A percentile compares a stretch with the other conserved stretches of the same genome.
These are phyloP conservation scores for Eupithecia centaureata DNA, from an alignment of 2,888 invertebrate genomes.

Conservation along the genomic window DNA sequence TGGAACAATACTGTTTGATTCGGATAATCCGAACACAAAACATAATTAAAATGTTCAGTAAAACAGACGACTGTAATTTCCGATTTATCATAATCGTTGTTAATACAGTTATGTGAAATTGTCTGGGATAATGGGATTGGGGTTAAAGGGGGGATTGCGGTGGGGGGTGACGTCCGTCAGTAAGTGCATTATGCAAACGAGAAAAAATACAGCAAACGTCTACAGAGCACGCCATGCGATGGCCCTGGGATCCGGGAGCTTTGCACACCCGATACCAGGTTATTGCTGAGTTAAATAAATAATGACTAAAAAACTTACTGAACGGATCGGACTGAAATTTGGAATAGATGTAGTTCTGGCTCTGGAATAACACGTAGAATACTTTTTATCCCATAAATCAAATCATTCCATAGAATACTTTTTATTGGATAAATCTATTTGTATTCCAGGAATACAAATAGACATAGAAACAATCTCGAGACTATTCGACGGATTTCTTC, in stretches of 20 bases:
- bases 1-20: slow-evolving; percentile 52
- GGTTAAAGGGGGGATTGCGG: slow-evolving; percentile 26
- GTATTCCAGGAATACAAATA: too few species aligned
- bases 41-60: slow-evolving; percentile 57
- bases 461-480: neutral
- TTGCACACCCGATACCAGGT: neutral
- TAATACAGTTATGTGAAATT: slow-evolving; percentile 59
- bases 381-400: too few species aligned
- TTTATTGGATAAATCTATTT: too few species aligned
- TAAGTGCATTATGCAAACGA: slow-evolving; percentile 53
- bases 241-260: neutral
- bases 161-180: slow-evolving; percentile 38
- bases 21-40: slow-evolving; percentile 51
- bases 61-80: slow-evolving; percentile 46
- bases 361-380: too few species aligned
- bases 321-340: too few species aligned
- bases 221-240: slow-evolving; percentile 42
- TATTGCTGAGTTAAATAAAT: too few species aligned
- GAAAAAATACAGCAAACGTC: slow-evolving; percentile 43
- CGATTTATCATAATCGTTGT: slow-evolving; percentile 58
- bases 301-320: too few species aligned
- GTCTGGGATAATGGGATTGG: slow-evolving; percentile 59
- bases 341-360: too few species aligned
- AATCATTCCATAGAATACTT: too few species aligned
- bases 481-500: neutral